Conservation (phyloP, 1,140 invertebrate genomes). For the Eumaeus atala region DNA sequence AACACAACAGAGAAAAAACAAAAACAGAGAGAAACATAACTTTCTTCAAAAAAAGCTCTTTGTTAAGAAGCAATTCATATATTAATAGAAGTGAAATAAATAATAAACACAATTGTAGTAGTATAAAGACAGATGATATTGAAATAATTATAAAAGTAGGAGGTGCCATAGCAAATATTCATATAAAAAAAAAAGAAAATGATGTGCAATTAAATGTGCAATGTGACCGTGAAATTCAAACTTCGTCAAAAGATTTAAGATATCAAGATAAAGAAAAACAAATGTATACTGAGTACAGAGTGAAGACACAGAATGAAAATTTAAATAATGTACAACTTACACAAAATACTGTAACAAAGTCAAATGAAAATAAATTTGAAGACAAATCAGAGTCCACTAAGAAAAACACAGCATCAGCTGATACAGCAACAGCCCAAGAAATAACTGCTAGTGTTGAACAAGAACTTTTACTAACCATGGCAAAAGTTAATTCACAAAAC, state of each 20-base stretch:
- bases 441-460: slow-evolving; percentile 58
- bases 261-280: slow-evolving; percentile 15
- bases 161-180: slow-evolving; percentile 50
- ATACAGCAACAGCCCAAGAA: slow-evolving; percentile 47
- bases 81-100: slow-evolving; percentile 20
- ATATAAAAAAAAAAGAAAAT: slow-evolving; percentile 52
- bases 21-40: slow-evolving; percentile 27
- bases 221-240: slow-evolving; percentile 49
- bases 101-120: slow-evolving; percentile 4
- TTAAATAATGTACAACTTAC: background rate
- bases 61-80: slow-evolving; percentile 23
- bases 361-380: slow-evolving; percentile 4
- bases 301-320: slow-evolving; percentile 2
- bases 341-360: slow-evolving; percentile 12
- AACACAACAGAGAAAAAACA: too few species aligned
- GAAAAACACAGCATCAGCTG: slow-evolving; percentile 56
- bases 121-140: slow-evolving; percentile 42
- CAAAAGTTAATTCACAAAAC: slow-evolving; percentile 24
- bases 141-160: slow-evolving; percentile 60
- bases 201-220: slow-evolving; percentile 48
- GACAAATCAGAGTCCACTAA: slow-evolving; percentile 40
- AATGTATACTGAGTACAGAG: slow-evolving; percentile 14
- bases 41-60: slow-evolving; percentile 41
- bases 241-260: slow-evolving; percentile 26
- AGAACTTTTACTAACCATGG: slow-evolving; percentile 47